These are phyloP conservation scores for Ectemnius lituratus DNA, from an alignment of 2,888 invertebrate genomes.

Conservation along the genomic window DNA sequence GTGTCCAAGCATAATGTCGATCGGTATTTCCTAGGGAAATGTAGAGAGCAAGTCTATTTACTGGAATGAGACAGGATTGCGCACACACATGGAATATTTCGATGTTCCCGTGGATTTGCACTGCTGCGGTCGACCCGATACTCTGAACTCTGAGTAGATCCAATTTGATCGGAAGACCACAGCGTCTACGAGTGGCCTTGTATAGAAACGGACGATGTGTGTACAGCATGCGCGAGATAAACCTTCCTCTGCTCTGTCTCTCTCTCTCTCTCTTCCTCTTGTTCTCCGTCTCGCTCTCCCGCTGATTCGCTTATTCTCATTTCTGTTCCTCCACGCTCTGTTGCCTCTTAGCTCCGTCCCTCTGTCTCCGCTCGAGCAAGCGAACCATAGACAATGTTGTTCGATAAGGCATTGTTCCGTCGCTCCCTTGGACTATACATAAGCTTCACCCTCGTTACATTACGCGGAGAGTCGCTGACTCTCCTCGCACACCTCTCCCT, in stretches of 20 bases:
- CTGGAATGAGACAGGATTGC: slow-evolving; percentile 49
- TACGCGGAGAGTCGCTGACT: slow-evolving; percentile 27
- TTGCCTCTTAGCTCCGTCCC: slow-evolving; percentile 16
- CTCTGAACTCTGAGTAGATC: slow-evolving; percentile 69
- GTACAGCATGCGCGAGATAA: slow-evolving; percentile 49
- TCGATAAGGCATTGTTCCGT: slow-evolving; percentile 76
- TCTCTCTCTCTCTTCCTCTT: slow-evolving; percentile 26
- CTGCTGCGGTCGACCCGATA: slow-evolving; percentile 64
- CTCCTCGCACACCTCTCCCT: slow-evolving; percentile 8
- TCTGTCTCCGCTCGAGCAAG: background rate
- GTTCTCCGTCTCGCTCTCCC: slow-evolving; percentile 23
- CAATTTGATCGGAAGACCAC: slow-evolving; percentile 73
- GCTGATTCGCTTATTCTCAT: slow-evolving; percentile 32
- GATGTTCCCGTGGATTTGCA: slow-evolving; percentile 63
- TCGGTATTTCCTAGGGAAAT: slow-evolving; percentile 58
- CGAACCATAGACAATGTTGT: slow-evolving; percentile 70
- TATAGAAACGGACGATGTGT: slow-evolving; percentile 62
- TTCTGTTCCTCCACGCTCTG: slow-evolving; percentile 15
- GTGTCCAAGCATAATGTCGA: slow-evolving; percentile 51
- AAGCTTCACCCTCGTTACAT: slow-evolving; percentile 49
- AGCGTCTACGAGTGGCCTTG: slow-evolving; percentile 59
- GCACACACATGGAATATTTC: slow-evolving; percentile 58
- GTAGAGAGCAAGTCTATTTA: slow-evolving; percentile 41
- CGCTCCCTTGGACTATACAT: slow-evolving; percentile 62
- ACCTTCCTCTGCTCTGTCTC: slow-evolving; percentile 28